Evolutionary conservation across 1,140 invertebrate genomes (phyloP), one percentile per base, ranked within the genome.

Genomic region (Planococcus citri): DNA sequence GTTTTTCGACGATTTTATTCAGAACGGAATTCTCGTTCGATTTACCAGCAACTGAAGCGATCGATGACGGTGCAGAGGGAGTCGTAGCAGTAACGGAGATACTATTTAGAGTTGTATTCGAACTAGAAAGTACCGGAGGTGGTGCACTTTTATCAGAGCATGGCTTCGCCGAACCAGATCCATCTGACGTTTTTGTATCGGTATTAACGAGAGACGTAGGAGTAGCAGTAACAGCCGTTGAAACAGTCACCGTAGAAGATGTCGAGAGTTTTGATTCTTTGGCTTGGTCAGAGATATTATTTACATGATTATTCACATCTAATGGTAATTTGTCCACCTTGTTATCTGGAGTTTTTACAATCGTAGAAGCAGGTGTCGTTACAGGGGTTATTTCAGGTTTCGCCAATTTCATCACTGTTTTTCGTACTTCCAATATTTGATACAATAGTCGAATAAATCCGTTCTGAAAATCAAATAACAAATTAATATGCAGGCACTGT

Each of bases 401-500:
- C 1, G 70, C 27, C n/a, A 22, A 1, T 24, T 27, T 22, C 0
- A 60, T 33, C 38, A 57, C 24, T 1, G 27, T 37, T 17, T 37
- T 38, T 68, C 33, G 27, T 69, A 27, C 24, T 58, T 68, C 61
- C 14, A 9, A 57, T 27, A 27, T 69, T 22, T 61, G 25, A 64
- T 57, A 38, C 29, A 24, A 10, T 69, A 60, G 27, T 25, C 37
- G 3, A 3, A 38, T 38, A 41, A 51, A 24, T 21, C 29, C 22
- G 68, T 12, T 64, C 22, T 68, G 27, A 69, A 20, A 71, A 67
- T 24, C 10, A 38, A 57, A 25, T 61, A 17, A 25, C 14, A 41
- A 3, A 70, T n/a, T n/a, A n/a, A n/a, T n/a, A n/a, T n/a, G n/a
- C 71, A 70, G 38, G n/a, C 29, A 41, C 0, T 61, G 68, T 9